These are phyloP conservation scores for Noctua comes DNA, from an alignment of 2,888 invertebrate genomes.

Conservation along the genomic window DNA sequence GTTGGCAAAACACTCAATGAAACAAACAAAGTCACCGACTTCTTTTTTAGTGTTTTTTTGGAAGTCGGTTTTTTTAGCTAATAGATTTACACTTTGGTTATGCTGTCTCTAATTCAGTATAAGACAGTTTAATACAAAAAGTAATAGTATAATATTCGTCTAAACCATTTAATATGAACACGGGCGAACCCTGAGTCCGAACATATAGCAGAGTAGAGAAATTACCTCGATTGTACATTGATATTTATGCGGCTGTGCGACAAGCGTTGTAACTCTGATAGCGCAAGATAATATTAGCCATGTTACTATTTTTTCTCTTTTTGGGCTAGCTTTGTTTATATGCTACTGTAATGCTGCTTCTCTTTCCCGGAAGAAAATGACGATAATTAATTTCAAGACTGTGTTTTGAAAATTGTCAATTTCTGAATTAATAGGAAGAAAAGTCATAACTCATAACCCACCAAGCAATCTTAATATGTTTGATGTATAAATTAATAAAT, in stretches of 20 bases:
- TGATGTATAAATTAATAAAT: not conserved
- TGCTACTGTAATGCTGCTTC: not conserved
- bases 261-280: slow-evolving; percentile 75
- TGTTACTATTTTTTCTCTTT: too few relatives aligned
- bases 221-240: slow-evolving; percentile 85
- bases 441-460: too few relatives aligned
- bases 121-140: not conserved
- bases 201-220: slow-evolving; percentile 73
- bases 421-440: not conserved
- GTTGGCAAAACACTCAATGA: too few relatives aligned
- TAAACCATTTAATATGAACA: slow-evolving; percentile 22
- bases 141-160: not conserved
- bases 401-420: not conserved
- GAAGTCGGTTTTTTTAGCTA: too few relatives aligned
- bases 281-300: slow-evolving; percentile 4
- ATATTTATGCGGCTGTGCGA: slow-evolving; percentile 80
- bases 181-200: slow-evolving; percentile 64
- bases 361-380: not conserved
- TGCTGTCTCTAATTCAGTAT: not conserved
- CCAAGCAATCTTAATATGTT: not conserved
- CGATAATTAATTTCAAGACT: not conserved
- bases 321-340: not conserved
- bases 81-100: not conserved
- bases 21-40: too few relatives aligned
- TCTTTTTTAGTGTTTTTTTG: too few relatives aligned